Conservation (phyloP, 2,113 vertebrate genomes). For the Lethenteron camtschaticum region DNA sequence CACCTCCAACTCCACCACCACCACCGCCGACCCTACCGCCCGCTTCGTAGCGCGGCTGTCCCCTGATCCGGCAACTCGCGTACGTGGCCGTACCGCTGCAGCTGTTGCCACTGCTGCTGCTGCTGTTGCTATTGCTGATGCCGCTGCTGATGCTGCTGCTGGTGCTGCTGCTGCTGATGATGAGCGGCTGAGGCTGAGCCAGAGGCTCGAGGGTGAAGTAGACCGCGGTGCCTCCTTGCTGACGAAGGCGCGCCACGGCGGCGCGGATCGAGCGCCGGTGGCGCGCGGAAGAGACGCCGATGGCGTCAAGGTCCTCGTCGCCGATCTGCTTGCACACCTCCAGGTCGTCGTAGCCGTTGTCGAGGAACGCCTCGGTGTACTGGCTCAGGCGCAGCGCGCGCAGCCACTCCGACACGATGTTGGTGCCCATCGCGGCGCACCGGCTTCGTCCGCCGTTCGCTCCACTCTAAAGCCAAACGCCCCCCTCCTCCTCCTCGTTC, state of each 20-base stretch:
- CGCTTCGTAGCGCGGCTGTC: too few relatives aligned
- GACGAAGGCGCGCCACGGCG: constrained; percentile 54
- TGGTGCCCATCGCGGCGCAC: constrained; percentile 37
- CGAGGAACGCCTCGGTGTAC: constrained; percentile 79
- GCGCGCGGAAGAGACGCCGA: constrained; percentile 59
- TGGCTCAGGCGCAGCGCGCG: constrained; percentile 67
- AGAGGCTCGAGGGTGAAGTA: constrained; percentile 79
- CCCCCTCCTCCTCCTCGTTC: too few relatives aligned
- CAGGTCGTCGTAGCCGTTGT: constrained; percentile 90
- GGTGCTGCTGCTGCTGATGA: too few relatives aligned
- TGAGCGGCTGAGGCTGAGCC: background rate
- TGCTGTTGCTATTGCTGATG: too few relatives aligned
- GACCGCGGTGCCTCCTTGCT: constrained; percentile 56
- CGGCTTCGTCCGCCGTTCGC: too few relatives aligned
- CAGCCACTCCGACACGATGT: constrained; percentile 87
- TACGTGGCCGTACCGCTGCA: too few relatives aligned
- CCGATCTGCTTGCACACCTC: constrained; percentile 97
- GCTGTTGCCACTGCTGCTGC: too few relatives aligned
- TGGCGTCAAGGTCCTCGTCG: constrained; percentile 86
- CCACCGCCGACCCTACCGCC: too few relatives aligned
- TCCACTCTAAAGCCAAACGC: too few relatives aligned
- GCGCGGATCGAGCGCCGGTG: constrained; percentile 66
- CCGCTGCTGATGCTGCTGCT: too few relatives aligned
- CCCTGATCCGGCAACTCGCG: too few relatives aligned
- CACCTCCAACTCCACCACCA: too few relatives aligned